Evolutionary conservation across 2,113 vertebrate species (phyloP).

Genomic region (Macheiramphus alcinus): DNA sequence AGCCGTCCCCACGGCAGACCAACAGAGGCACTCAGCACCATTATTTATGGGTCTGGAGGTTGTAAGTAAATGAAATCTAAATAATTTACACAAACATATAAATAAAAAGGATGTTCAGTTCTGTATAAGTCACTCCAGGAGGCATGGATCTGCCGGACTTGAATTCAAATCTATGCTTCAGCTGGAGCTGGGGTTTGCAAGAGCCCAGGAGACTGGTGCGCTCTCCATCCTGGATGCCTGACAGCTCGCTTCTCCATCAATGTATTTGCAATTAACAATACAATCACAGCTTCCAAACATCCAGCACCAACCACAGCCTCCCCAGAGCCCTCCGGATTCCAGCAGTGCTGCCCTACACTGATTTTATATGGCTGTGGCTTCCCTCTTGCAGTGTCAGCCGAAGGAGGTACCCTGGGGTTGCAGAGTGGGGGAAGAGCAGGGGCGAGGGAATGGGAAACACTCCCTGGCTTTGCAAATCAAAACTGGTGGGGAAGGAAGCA

Average conservation of each 20-base stretch:
- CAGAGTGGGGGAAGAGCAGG: not conserved
- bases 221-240: not conserved
- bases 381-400: not conserved
- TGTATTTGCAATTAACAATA: not conserved
- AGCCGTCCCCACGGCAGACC: not conserved
- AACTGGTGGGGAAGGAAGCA: not conserved
- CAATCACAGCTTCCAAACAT: not conserved
- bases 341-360: not conserved
- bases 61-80: not conserved
- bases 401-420: not conserved
- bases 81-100: not conserved
- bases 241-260: not conserved
- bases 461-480: not conserved
- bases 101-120: not conserved
- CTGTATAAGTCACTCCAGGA: not conserved
- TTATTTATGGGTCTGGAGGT: not conserved
- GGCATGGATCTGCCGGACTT: not conserved
- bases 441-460: not conserved
- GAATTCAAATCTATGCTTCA: not conserved
- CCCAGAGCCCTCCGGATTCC: not conserved
- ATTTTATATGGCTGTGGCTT: not conserved
- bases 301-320: not conserved
- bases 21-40: not conserved
- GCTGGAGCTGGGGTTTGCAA: not conserved
- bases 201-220: not conserved